phyloP scores from a whole-genome alignment of 2,113 vertebrate genomes.

The Microtus pennsylvanicus region DNA sequence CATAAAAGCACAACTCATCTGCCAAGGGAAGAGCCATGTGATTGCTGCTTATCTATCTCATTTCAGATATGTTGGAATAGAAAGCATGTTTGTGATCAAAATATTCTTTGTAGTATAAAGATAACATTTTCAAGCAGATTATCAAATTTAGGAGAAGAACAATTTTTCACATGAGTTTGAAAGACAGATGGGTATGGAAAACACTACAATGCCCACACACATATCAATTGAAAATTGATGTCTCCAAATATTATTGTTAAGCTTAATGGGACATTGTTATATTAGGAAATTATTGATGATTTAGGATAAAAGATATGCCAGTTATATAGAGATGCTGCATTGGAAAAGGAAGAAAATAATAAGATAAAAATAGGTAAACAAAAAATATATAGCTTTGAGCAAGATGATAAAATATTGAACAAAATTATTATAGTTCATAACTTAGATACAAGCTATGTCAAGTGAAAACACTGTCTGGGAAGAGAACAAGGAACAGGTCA shows the following conservation, averaged over 20 bases:
- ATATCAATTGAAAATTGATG: neutral
- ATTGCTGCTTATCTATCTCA: neutral
- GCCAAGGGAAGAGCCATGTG: neutral
- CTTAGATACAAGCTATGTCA: neutral
- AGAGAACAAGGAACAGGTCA: neutral
- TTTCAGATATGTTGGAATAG: neutral
- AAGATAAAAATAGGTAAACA: neutral
- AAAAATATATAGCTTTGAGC: neutral
- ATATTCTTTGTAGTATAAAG: neutral
- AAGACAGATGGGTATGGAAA: neutral
- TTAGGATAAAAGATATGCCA: neutral
- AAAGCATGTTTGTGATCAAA: neutral
- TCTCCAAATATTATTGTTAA: slow-evolving; percentile 27
- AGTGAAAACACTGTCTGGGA: neutral
- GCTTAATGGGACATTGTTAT: neutral
- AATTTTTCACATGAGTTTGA: neutral
- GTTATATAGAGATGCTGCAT: neutral
- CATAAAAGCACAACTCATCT: neutral
- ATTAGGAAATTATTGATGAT: neutral
- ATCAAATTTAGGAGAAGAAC: neutral
- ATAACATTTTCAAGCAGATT: neutral
- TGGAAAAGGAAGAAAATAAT: neutral
- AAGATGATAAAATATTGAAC: neutral
- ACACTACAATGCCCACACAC: neutral
- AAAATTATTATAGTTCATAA: neutral